phyloP scores from a whole-genome alignment of 2,113 vertebrate species.

The Bujurquina vittata region DNA sequence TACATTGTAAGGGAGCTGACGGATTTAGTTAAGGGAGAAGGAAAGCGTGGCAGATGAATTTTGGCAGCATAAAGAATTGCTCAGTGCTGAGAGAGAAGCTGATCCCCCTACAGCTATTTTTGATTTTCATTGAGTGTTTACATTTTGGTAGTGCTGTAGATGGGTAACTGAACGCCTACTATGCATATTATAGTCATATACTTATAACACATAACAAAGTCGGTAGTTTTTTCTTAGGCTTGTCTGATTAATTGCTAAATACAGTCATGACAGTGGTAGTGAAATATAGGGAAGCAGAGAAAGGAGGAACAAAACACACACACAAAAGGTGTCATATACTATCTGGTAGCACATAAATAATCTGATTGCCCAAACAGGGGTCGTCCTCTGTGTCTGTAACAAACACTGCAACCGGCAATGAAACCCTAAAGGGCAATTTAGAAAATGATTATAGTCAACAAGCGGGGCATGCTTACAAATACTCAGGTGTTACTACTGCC shows the following conservation, averaged over 20 bases:
- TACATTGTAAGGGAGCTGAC: conserved; percentile 71
- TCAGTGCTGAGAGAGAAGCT: conserved; percentile 53
- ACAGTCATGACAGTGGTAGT: neutral
- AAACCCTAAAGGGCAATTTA: neutral
- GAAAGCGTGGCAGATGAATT: conserved; percentile 72
- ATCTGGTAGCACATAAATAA: neutral
- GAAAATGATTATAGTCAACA: neutral
- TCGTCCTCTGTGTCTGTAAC: neutral
- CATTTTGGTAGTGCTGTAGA: conserved; percentile 34
- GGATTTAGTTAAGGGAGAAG: conserved; percentile 74
- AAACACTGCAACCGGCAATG: neutral
- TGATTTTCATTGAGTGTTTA: conserved; percentile 59
- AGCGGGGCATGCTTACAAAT: neutral
- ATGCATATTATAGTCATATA: conserved; percentile 26
- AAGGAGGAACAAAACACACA: neutral
- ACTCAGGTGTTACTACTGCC: neutral
- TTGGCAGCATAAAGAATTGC: conserved; percentile 78
- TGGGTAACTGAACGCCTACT: conserved; percentile 11
- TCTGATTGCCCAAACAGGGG: neutral
- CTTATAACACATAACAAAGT: conserved; percentile 9
- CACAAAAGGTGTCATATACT: no score
- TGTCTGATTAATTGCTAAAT: neutral
- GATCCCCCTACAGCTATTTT: conserved; percentile 65
- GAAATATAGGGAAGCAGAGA: neutral
- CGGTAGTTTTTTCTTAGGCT: neutral